These are phyloP conservation scores for Sphecodes monilicornis DNA, from an alignment of 2,888 invertebrate species.

Conservation along the genomic window DNA sequence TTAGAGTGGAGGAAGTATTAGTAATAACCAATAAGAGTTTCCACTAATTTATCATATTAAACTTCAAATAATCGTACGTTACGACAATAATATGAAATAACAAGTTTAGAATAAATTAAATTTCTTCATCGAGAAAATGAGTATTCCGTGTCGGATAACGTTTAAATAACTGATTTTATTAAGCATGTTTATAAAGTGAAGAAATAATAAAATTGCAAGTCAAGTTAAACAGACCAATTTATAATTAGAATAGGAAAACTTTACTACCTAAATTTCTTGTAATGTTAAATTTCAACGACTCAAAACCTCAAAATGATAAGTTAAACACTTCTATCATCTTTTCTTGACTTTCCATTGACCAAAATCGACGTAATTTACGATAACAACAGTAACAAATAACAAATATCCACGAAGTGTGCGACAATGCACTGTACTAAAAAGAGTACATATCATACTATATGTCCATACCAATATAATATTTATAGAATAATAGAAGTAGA, in stretches of 20 bases:
- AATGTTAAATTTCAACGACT: neutral
- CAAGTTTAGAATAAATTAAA: neutral
- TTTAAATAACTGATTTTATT: neutral
- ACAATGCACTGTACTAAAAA: neutral
- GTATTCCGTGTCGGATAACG: neutral
- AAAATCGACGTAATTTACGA: constrained; percentile 2
- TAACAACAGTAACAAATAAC: neutral
- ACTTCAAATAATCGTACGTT: neutral
- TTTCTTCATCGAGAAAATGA: neutral
- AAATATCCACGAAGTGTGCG: neutral
- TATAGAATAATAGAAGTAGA: no score
- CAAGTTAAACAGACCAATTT: neutral
- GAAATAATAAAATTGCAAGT: neutral
- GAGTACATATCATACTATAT: neutral
- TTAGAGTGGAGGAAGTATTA: no score
- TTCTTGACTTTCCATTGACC: constrained; percentile 50
- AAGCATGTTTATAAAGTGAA: neutral
- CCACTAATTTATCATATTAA: neutral
- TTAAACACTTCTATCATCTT: neutral
- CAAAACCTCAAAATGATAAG: neutral
- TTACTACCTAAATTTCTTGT: neutral
- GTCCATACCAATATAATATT: neutral
- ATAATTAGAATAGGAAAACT: neutral
- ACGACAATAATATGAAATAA: neutral
- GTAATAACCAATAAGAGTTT: neutral